A percentile compares a stretch with the other conserved stretches of the same genome.
phyloP scores from a whole-genome alignment of 2,113 vertebrate genomes.

The Thamnophis sirtalis region DNA sequence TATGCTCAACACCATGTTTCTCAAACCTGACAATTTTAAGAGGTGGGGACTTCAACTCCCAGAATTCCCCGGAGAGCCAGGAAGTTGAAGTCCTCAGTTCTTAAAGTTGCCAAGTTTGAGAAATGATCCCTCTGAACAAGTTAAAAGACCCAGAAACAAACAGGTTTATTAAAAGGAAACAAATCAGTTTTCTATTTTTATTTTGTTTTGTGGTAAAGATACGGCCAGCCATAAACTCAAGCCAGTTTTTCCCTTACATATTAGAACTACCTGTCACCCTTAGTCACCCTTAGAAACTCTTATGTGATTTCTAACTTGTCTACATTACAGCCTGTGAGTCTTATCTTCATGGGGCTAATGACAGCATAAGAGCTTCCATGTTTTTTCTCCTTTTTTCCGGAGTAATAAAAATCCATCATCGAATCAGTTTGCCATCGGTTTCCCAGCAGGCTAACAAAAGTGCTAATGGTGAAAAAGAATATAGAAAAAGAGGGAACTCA shows the following conservation, averaged over 20 bases:
- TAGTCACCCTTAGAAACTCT: background rate
- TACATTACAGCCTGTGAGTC: background rate
- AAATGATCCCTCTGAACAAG: background rate
- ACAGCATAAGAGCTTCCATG: background rate
- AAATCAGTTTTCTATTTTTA: background rate
- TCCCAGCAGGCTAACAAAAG: background rate
- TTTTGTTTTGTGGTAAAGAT: background rate
- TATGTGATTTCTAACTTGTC: background rate
- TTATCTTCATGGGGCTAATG: background rate
- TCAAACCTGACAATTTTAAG: background rate
- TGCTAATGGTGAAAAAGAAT: background rate
- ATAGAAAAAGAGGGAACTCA: background rate
- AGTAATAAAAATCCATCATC: background rate
- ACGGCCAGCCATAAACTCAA: background rate
- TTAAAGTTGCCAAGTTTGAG: background rate
- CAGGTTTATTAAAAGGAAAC: background rate
- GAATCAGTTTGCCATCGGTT: background rate
- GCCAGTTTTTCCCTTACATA: background rate
- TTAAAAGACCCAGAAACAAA: background rate
- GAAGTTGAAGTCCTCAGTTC: background rate
- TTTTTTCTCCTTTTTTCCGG: background rate
- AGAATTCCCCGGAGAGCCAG: background rate
- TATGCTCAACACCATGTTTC: background rate
- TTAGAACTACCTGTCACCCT: background rate
- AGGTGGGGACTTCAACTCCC: background rate